These are phyloP conservation scores for Anthopleura xanthogrammica DNA, from an alignment of 92 coral and sea anemone genomes.

Conservation along the genomic window DNA sequence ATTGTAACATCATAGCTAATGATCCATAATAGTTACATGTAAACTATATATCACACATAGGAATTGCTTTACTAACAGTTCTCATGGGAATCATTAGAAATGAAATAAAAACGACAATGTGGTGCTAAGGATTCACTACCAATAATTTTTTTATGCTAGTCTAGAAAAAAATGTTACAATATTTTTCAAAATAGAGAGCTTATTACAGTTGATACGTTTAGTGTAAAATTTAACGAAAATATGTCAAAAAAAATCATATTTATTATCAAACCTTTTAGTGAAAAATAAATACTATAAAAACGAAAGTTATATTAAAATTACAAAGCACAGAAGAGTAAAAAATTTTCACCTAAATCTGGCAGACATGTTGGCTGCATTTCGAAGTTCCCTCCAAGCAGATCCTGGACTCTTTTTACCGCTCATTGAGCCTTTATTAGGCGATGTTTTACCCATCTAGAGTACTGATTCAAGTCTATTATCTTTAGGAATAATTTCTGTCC, in stretches of 20 bases:
- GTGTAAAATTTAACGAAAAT: not conserved
- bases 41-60: too few species aligned
- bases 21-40: too few species aligned
- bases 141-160: too few species aligned
- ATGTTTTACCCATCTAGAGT: slow-evolving; percentile 8
- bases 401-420: slow-evolving; percentile 19
- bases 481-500: not conserved
- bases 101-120: too few species aligned
- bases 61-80: too few species aligned
- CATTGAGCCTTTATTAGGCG: not conserved
- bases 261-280: not conserved
- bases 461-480: not conserved
- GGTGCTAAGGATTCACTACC: too few species aligned
- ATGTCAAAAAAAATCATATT: not conserved
- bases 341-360: slow-evolving; percentile 71
- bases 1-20: too few species aligned
- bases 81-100: too few species aligned
- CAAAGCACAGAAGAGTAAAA: not conserved
- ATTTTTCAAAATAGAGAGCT: too few species aligned
- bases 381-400: slow-evolving; percentile 66
- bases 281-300: not conserved
- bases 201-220: too few species aligned
- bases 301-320: not conserved
- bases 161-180: too few species aligned
- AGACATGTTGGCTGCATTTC: slow-evolving; percentile 60